A percentile compares a stretch with the other conserved stretches of the same genome.
phyloP scores from a whole-genome alignment of 1,140 invertebrate genomes.

The Rhopalosiphum padi region DNA sequence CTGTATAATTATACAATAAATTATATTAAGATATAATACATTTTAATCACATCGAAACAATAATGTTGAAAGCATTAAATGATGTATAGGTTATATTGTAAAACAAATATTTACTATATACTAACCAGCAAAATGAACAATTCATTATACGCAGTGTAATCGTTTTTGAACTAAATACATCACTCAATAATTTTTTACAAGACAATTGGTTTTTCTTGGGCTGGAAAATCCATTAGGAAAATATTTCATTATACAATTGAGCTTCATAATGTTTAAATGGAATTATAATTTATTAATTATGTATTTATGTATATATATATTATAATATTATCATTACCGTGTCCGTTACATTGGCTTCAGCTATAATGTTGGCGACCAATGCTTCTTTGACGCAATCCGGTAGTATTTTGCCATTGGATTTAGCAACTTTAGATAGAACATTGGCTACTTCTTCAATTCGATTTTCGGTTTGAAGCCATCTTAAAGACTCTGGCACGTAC shows the following conservation, averaged over 20 bases:
- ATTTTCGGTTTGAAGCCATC: conserved; percentile 70
- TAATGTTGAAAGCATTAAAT: background rate
- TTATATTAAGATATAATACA: background rate
- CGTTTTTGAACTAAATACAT: conserved; percentile 44
- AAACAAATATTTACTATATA: background rate
- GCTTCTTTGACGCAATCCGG: conserved; percentile 61
- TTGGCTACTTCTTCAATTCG: conserved; percentile 65
- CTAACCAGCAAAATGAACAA: conserved; percentile 58
- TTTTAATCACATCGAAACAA: background rate
- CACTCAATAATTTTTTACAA: background rate
- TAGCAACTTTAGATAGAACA: conserved; percentile 67
- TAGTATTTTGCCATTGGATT: conserved; percentile 67
- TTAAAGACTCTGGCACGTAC: conserved; percentile 71
- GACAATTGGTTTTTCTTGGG: background rate
- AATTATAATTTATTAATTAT: background rate
- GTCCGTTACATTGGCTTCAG: background rate
- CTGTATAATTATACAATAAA: conserved; percentile 65
- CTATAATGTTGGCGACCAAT: background rate
- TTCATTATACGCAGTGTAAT: conserved; percentile 45
- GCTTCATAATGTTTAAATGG: background rate
- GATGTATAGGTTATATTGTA: background rate
- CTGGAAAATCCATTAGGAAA: background rate
- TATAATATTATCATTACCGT: background rate
- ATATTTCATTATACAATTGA: background rate
- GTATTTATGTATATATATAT: background rate